Conservation (phyloP, 2,797 vertebrate genomes). For the Sciurus vulgaris region DNA sequence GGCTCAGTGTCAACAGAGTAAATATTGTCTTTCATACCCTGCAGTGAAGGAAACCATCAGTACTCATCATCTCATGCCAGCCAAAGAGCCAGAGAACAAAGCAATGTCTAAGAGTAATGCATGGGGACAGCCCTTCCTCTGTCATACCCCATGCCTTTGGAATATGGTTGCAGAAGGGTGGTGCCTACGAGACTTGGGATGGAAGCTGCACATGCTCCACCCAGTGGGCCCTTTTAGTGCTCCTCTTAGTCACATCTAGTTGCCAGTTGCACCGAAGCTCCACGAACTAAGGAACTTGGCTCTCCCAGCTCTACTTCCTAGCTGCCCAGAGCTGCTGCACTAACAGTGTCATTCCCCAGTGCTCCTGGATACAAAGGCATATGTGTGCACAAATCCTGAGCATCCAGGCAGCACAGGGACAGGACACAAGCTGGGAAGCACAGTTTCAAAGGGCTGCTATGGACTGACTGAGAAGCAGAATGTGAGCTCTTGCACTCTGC, state of each 20-base stretch:
- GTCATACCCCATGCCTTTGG: background rate
- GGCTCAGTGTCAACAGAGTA: conserved; percentile 9
- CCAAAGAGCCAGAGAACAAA: conserved; percentile 52
- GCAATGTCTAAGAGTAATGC: background rate
- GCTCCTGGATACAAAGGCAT: background rate
- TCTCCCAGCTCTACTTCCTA: background rate
- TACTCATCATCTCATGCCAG: conserved; percentile 43
- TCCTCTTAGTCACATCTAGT: background rate
- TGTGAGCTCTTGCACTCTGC: background rate
- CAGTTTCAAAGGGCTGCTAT: background rate
- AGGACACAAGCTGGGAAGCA: background rate
- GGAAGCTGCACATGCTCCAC: background rate
- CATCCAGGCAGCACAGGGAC: background rate
- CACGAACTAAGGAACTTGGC: background rate
- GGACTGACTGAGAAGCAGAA: background rate
- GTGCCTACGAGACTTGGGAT: background rate
- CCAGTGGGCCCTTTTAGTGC: background rate
- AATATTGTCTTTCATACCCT: conserved; percentile 82
- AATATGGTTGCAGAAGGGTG: accelerated
- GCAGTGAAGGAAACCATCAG: conserved; percentile 77
- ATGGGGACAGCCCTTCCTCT: background rate
- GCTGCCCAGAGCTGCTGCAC: background rate
- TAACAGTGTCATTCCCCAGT: background rate
- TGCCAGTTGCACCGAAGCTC: background rate
- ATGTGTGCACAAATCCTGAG: background rate